Percentiles rank a stretch among this genome's conserved stretches.
Evolutionary conservation across 2,797 vertebrate species (phyloP).

Genomic region (Sebastes flavidus): DNA sequence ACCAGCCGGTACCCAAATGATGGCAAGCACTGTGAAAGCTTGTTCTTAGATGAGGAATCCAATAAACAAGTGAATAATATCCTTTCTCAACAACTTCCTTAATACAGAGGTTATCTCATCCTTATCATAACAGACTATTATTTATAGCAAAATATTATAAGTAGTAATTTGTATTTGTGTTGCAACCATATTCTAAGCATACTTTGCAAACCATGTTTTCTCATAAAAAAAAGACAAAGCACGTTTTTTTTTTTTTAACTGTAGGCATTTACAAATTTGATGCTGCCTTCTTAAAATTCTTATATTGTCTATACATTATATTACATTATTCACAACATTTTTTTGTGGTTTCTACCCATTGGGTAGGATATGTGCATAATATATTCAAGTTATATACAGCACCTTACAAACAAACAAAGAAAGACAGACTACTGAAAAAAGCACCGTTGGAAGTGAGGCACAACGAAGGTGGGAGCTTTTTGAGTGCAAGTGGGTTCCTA

Average conservation of each 20-base stretch:
- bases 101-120: slow-evolving; percentile 77
- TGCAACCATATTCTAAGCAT: slow-evolving; percentile 84
- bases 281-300: slow-evolving; percentile 92
- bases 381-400: slow-evolving; percentile 97
- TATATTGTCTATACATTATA: slow-evolving; percentile 94
- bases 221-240: slow-evolving; percentile 84
- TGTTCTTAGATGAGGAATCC: slow-evolving; percentile 66
- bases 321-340: slow-evolving; percentile 95
- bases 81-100: slow-evolving; percentile 70
- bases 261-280: slow-evolving; percentile 93
- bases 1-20: slow-evolving; percentile 59
- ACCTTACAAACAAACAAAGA: slow-evolving; percentile 90
- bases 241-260: slow-evolving; percentile 72
- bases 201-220: slow-evolving; percentile 88
- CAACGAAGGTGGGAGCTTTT: slow-evolving; percentile 87
- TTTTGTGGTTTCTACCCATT: slow-evolving; percentile 93
- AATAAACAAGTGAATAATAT: slow-evolving; percentile 68
- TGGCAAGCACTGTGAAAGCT: slow-evolving; percentile 69
- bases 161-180: slow-evolving; percentile 86
- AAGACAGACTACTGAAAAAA: slow-evolving; percentile 89
- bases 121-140: slow-evolving; percentile 85
- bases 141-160: slow-evolving; percentile 94
- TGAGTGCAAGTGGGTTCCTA: slow-evolving; percentile 86
- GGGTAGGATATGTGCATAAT: slow-evolving; percentile 99
- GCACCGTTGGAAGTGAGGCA: slow-evolving; percentile 98